These are phyloP conservation scores for Drosophila lutescens DNA, from an alignment of 2,888 invertebrate genomes.

Conservation along the genomic window DNA sequence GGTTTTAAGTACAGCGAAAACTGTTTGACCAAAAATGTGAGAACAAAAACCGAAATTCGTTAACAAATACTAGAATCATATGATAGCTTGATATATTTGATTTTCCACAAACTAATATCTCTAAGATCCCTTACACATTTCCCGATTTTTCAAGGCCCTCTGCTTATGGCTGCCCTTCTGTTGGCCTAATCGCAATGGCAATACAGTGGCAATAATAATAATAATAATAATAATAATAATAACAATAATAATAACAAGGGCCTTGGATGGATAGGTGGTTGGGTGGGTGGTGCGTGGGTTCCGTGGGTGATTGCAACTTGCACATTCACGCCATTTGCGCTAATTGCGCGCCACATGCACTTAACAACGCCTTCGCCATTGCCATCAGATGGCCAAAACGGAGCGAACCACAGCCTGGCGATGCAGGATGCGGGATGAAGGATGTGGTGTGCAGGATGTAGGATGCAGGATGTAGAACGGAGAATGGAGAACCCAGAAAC, in stretches of 20 bases:
- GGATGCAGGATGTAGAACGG: not conserved
- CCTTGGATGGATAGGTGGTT: constrained; percentile 10
- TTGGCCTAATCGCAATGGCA: constrained; percentile 13
- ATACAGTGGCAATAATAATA: constrained; percentile 21
- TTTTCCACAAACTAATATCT: not conserved
- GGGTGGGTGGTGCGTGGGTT: not conserved
- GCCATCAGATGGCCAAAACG: constrained; percentile 33
- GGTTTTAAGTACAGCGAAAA: too few relatives aligned
- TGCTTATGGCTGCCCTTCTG: constrained; percentile 21
- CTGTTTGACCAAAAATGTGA: too few relatives aligned
- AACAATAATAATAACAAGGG: constrained; percentile 27
- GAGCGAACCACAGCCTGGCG: constrained; percentile 23
- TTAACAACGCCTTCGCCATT: constrained; percentile 53
- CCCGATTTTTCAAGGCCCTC: not conserved
- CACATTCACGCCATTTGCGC: constrained; percentile 56
- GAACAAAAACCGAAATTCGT: too few relatives aligned
- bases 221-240: constrained; percentile 31
- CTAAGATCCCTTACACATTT: not conserved
- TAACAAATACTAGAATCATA: too few relatives aligned
- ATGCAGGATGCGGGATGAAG: constrained; percentile 6
- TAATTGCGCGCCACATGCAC: constrained; percentile 60
- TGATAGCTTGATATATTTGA: too few relatives aligned
- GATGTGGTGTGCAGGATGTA: not conserved
- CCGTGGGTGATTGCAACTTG: constrained; percentile 28
- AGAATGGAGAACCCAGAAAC: constrained; percentile 9